Conservation (phyloP, 2,797 vertebrate species). For the Gobio occitaniae region DNA sequence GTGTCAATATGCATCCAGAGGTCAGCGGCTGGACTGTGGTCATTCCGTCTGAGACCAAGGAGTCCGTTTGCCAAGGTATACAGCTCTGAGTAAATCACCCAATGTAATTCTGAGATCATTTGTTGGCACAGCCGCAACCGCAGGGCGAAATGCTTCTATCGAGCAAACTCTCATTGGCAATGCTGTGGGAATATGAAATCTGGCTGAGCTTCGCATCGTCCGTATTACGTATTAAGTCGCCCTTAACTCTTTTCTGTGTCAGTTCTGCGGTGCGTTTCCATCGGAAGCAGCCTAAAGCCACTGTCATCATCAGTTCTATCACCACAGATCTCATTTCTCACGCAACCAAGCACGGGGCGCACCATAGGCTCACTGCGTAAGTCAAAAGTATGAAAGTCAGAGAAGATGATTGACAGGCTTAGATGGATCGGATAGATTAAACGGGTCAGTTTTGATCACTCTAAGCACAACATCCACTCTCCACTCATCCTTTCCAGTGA, state of each 20-base stretch:
- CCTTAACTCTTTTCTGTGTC: slow-evolving; percentile 36
- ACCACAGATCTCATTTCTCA: slow-evolving; percentile 35
- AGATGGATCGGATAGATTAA: slow-evolving; percentile 28
- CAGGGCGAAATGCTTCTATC: slow-evolving; percentile 14
- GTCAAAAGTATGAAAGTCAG: slow-evolving; percentile 35
- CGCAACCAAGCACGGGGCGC: not conserved
- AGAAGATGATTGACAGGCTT: slow-evolving; percentile 32
- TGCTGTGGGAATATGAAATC: slow-evolving; percentile 29
- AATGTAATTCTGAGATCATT: slow-evolving; percentile 53
- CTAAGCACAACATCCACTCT: slow-evolving; percentile 23
- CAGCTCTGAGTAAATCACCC: slow-evolving; percentile 26
- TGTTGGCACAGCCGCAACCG: slow-evolving; percentile 23
- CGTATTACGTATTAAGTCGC: slow-evolving; percentile 25
- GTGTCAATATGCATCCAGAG: slow-evolving; percentile 3
- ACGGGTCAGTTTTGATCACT: slow-evolving; percentile 47
- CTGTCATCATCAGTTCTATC: slow-evolving; percentile 29
- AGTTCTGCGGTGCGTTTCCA: slow-evolving; percentile 42
- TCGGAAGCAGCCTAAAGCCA: slow-evolving; percentile 35
- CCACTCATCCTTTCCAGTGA: slow-evolving; percentile 34
- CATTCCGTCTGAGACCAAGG: not conserved
- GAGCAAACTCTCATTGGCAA: slow-evolving; percentile 26
- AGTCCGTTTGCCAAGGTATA: slow-evolving; percentile 11
- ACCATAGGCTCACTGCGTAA: slow-evolving; percentile 15
- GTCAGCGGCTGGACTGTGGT: slow-evolving; percentile 12
- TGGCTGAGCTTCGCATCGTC: slow-evolving; percentile 24